Evolutionary conservation across 2,888 invertebrate species (phyloP).

Genomic region (Drosophila planitibia): DNA sequence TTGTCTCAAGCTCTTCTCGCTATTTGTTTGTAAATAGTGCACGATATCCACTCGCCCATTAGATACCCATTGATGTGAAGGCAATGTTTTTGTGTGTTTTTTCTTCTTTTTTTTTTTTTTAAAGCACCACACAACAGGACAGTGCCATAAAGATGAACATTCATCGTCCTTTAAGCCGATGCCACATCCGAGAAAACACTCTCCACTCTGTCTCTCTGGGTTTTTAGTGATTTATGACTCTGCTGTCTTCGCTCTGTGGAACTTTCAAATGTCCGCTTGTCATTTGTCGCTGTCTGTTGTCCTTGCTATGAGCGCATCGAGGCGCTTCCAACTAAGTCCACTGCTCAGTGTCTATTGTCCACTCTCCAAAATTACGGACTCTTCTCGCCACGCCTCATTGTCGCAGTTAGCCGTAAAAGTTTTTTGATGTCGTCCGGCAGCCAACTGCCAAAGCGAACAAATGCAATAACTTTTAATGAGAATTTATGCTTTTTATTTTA

Average conservation of each 20-base stretch:
- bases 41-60: constrained; percentile 37
- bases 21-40: constrained; percentile 12
- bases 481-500: constrained; percentile 67
- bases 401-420: constrained; percentile 36
- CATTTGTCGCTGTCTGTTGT: constrained; percentile 61
- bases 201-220: background rate
- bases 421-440: constrained; percentile 39
- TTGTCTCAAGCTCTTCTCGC: constrained; percentile 22
- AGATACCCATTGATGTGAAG: constrained; percentile 36
- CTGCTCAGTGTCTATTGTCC: background rate
- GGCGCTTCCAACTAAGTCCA: constrained; percentile 19
- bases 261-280: constrained; percentile 49
- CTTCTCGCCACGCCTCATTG: background rate
- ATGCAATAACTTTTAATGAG: constrained; percentile 74
- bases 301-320: constrained; percentile 28
- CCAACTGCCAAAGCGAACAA: constrained; percentile 44
- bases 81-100: background rate
- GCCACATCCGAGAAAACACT: constrained; percentile 14
- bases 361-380: background rate
- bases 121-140: constrained; percentile 25
- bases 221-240: constrained; percentile 53
- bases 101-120: constrained; percentile 19
- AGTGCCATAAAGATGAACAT: constrained; percentile 5
- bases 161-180: constrained; percentile 1
- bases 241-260: constrained; percentile 3